phyloP scores from a whole-genome alignment of 2,888 invertebrate species.

The Reticulitermes lucifugus region DNA sequence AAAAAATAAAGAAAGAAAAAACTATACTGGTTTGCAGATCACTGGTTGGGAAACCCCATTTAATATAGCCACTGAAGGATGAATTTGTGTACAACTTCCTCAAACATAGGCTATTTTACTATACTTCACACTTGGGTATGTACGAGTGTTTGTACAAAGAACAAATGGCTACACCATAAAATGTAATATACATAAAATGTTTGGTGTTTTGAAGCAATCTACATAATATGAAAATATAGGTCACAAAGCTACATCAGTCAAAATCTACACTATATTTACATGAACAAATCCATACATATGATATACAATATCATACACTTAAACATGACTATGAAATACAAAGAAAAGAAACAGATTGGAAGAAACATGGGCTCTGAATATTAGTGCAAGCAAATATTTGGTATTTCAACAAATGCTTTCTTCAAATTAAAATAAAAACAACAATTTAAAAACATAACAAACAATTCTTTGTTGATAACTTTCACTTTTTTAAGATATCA shows the following conservation, averaged over 20 bases:
- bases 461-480: background rate
- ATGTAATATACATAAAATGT: background rate
- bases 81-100: background rate
- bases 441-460: background rate
- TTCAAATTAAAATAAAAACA: background rate
- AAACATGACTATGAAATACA: background rate
- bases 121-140: background rate
- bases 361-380: background rate
- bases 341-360: background rate
- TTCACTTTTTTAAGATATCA: background rate
- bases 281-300: background rate
- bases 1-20: background rate
- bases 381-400: background rate
- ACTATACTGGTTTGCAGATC: background rate
- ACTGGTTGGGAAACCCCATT: background rate
- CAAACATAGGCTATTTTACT: background rate
- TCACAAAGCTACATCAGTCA: background rate
- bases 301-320: background rate
- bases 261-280: background rate
- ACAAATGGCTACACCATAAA: background rate
- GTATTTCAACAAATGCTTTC: background rate
- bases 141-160: constrained; percentile 1
- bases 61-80: background rate
- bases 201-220: constrained; percentile 8
- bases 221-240: background rate